Conservation (phyloP, 2,797 vertebrate genomes). For the Muraenolepis orangiensis region DNA sequence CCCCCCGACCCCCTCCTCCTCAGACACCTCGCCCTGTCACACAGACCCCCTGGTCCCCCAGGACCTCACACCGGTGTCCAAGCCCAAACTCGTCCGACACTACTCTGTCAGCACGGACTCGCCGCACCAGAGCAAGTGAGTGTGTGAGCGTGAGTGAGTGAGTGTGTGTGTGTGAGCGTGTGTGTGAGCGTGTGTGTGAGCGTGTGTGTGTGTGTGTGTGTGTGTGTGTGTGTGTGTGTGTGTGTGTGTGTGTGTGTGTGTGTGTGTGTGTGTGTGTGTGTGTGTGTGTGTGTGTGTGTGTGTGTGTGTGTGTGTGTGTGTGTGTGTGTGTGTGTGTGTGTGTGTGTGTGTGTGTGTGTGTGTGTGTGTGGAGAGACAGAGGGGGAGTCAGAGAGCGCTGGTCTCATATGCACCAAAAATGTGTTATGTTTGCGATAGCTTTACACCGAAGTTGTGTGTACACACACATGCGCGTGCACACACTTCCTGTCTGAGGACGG, state of each 20-base stretch:
- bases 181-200: background rate
- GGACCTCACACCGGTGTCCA: slow-evolving; percentile 67
- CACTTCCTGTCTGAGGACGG: background rate
- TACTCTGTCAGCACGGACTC: slow-evolving; percentile 97
- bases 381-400: no score
- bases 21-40: slow-evolving; percentile 51
- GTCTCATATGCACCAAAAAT: no score
- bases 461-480: background rate
- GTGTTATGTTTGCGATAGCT: background rate
- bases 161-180: background rate
- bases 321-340: no score
- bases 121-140: slow-evolving; percentile 89
- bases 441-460: background rate
- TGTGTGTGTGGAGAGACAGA: no score
- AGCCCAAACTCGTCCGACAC: slow-evolving; percentile 91
- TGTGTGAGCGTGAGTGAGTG: slow-evolving; percentile 32
- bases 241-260: background rate
- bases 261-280: no score
- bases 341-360: no score
- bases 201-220: background rate
- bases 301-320: no score
- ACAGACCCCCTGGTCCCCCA: slow-evolving; percentile 42
- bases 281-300: no score
- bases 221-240: background rate
- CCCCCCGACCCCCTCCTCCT: slow-evolving; percentile 67